Conservation (phyloP, 2,797 vertebrate species). For the Cottoperca gobio region DNA sequence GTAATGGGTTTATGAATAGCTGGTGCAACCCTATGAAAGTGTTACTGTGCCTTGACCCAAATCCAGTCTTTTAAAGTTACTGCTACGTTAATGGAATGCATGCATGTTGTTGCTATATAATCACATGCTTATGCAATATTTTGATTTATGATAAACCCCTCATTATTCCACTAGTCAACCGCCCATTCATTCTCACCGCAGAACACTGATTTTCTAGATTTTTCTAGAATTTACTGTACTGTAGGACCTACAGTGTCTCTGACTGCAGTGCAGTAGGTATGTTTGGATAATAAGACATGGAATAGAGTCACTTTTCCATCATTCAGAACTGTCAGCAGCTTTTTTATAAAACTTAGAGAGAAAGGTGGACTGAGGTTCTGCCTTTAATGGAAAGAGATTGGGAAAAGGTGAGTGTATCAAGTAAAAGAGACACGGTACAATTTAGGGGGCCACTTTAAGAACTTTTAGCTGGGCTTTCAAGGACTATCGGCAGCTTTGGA, state of each 20-base stretch:
- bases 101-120: too few species aligned
- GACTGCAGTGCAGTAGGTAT: background rate
- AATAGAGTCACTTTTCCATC: slow-evolving; percentile 23
- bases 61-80: too few species aligned
- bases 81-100: too few species aligned
- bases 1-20: too few species aligned
- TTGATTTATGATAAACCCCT: too few species aligned
- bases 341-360: slow-evolving; percentile 10
- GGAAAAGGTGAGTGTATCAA: slow-evolving; percentile 22
- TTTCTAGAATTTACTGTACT: too few species aligned
- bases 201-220: too few species aligned
- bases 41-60: too few species aligned
- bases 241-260: background rate
- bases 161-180: too few species aligned
- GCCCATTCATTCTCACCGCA: too few species aligned
- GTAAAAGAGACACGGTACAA: slow-evolving; percentile 28
- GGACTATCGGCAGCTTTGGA: slow-evolving; percentile 9
- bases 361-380: background rate
- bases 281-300: slow-evolving; percentile 8
- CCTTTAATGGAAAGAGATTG: slow-evolving; percentile 23
- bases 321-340: slow-evolving; percentile 12
- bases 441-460: slow-evolving; percentile 38
- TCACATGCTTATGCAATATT: too few species aligned
- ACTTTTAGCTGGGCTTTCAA: slow-evolving; percentile 43
- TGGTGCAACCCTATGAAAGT: too few species aligned